Conservation (phyloP, 2,113 vertebrate genomes). For the Grantiella picta region DNA sequence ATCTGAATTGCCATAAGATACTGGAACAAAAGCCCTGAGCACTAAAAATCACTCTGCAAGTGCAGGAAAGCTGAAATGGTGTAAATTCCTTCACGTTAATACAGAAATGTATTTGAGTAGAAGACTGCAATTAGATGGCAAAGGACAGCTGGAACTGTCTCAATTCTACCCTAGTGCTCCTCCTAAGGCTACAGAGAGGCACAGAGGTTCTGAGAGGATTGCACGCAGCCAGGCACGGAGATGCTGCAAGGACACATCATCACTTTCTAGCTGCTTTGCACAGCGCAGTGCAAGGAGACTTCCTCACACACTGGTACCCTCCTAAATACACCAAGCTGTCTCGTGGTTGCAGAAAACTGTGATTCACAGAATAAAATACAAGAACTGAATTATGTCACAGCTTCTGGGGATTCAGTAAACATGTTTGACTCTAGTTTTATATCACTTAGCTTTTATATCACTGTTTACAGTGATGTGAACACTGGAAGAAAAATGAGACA, state of each 20-base stretch:
- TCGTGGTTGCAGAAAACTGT: no score
- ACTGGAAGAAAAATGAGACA: background rate
- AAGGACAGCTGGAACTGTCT: background rate
- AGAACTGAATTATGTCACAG: background rate
- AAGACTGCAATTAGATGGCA: background rate
- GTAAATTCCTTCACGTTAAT: background rate
- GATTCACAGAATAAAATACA: background rate
- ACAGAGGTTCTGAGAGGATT: accelerated
- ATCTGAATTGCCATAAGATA: background rate
- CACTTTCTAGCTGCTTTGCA: background rate
- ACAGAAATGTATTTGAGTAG: background rate
- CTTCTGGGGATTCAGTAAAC: background rate
- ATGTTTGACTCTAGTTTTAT: background rate
- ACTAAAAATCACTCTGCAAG: background rate
- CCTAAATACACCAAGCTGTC: background rate
- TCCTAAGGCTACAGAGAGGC: background rate
- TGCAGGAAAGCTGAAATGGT: background rate
- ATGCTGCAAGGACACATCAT: background rate
- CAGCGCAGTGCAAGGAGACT: background rate
- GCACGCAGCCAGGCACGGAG: accelerated
- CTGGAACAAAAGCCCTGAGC: background rate
- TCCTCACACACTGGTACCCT: background rate
- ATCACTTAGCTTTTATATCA: background rate
- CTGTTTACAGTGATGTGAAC: background rate
- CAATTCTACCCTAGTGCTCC: accelerated